Base-by-base conservation (phyloP, 2,113 vertebrate genomes). In the Alexandromys fortis region DNA sequence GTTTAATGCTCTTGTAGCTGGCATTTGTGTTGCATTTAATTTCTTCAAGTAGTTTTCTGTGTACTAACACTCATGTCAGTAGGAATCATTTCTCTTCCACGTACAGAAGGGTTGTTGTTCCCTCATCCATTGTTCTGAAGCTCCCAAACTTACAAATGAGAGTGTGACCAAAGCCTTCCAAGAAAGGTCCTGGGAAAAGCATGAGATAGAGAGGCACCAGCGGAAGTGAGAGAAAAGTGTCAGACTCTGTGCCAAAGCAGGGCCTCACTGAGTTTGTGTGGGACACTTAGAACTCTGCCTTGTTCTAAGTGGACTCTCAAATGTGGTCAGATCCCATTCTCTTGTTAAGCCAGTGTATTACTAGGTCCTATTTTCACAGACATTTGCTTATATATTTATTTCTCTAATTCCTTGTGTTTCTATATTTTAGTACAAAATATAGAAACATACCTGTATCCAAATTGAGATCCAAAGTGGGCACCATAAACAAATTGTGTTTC, bases 401-500 rank as follows among this genome's bases (percentile, higher is more conserved):
- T 95, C 49, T 94, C 72, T 89, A 83, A 90, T 22, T 89, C 30
- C 67, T 76, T 52, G 70, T 28, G 28, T 75, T 95, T 97, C 61
- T 97, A 83, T 67, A 83, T 88, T 95, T 89, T 65, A 83, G 11
- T 73, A 16, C 26, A 95, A 30, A 95, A 61, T 96, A 45, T 79
- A 26, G 28, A 76, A n/a, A 52, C 33, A 90, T 95, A 98, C 98
- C 98, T 96, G 91, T 97, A 63, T 97, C 83, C 96, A 98, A 97
- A 96, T 86, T 97, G 89, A 89, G 47, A 79, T 98, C 97, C 79
- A 89, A 83, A 87, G 89, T 98, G 86, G 92, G 90, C 5, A 98
- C 93, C 89, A 98, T 90, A 58, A 72, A 86, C 75, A 99, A 97
- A 49, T 98, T 97, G 38, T 99, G 96, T 73, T 98, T 98, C 86